These are phyloP conservation scores for Aromia moschata DNA, from an alignment of 2,888 invertebrate species.

Conservation along the genomic window DNA sequence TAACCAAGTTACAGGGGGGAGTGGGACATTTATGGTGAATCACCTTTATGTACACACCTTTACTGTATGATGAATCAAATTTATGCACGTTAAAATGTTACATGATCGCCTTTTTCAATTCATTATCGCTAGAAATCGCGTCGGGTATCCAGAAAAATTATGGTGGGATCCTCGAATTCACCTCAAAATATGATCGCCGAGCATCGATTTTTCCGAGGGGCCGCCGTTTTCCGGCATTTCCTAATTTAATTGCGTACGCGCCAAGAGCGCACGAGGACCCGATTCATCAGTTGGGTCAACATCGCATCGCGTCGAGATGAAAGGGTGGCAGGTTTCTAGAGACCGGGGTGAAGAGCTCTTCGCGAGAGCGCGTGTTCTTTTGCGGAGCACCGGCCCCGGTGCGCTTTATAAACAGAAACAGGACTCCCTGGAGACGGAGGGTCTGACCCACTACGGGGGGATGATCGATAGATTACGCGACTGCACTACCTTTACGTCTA, in stretches of 20 bases:
- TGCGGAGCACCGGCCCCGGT: conserved; percentile 47
- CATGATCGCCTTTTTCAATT: too few relatives aligned
- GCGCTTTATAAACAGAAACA: conserved; percentile 56
- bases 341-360: conserved; percentile 48
- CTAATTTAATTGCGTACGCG: conserved; percentile 43
- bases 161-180: background rate
- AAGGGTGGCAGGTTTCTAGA: conserved; percentile 38
- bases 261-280: conserved; percentile 33
- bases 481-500: conserved; percentile 21
- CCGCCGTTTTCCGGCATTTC: conserved; percentile 12
- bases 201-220: conserved; percentile 3
- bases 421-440: conserved; percentile 56
- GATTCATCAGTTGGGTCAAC: conserved; percentile 48
- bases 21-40: too few relatives aligned
- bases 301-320: conserved; percentile 39
- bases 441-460: conserved; percentile 51
- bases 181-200: background rate
- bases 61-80: too few relatives aligned
- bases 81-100: too few relatives aligned
- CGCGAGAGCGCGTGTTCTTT: conserved; percentile 55
- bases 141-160: background rate
- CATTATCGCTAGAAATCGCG: background rate
- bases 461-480: conserved; percentile 56
- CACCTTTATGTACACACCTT: too few relatives aligned
- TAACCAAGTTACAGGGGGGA: too few relatives aligned